Base-by-base conservation (phyloP, 2,797 vertebrate species). In the Notamacropus eugenii region DNA sequence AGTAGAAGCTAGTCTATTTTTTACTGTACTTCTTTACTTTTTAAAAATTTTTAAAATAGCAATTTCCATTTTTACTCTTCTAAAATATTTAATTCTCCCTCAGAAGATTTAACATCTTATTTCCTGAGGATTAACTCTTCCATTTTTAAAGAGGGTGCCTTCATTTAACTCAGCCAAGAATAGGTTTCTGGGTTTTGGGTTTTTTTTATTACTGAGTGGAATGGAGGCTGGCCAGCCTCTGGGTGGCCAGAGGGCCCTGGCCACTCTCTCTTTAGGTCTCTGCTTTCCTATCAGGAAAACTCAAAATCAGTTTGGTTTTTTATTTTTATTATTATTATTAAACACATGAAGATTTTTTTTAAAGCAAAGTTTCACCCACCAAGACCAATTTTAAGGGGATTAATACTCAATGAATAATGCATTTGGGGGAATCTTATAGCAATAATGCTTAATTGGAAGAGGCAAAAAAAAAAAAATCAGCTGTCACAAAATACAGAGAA, bases 391-490 rank as follows among this genome's bases (percentile, higher is more conserved):
- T 98, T 96, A 97, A 98, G 92, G 57, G 57, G 94, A 98, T 98
- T 98, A 98, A 97, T 98, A 96, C 94, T 91, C 90, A 93, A 58
- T 97, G 97, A 98, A 97, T 98, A 98, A 98, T 98, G 96, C 31
- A 96, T 50, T 16, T 24, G 0, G 2, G 31, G 55, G 82, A 62
- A 92, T 67, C 50, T 54, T 1, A 13, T 29, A 93, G 55, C 93
- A 95, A 92, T 54, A 59, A 24, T 57, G 6, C 67, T 62, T 96
- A 55, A 95, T 96, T 98, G 94, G 94, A 97, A 96, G 95, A 67
- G 54, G 93, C 74, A 87, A 87, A 87, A 87, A n/a, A 46, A 46
- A 62, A 34, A 74, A 92, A 92, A 27, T 67, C 92, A 24, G 46
- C 56, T 28, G 95, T 1, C 9, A 29, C 0, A 6, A 92, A 28